Conservation (phyloP, 2,113 vertebrate genomes). For the Amblyornis subalaris region DNA sequence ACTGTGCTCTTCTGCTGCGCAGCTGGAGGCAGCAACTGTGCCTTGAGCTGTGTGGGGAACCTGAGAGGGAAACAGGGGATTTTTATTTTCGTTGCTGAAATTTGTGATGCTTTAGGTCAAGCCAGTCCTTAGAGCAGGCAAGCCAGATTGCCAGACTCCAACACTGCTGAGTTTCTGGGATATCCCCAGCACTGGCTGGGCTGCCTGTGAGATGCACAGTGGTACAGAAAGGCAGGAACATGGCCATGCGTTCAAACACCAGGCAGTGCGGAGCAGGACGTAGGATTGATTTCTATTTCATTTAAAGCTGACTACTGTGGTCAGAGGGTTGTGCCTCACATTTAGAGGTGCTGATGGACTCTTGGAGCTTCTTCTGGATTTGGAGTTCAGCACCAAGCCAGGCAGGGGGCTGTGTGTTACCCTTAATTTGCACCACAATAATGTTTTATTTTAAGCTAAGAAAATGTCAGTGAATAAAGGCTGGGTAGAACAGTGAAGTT, state of each 20-base stretch:
- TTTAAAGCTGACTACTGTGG: not conserved
- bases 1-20: not conserved
- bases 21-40: not conserved
- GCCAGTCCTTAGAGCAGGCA: not conserved
- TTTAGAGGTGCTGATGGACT: not conserved
- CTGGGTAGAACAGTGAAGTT: not conserved
- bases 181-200: not conserved
- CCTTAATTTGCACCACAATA: not conserved
- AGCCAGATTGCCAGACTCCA: not conserved
- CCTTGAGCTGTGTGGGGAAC: not conserved
- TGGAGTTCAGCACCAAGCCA: not conserved
- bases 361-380: not conserved
- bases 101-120: not conserved
- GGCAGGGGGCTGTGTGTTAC: not conserved
- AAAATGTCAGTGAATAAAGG: constrained; percentile 23
- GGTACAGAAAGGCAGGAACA: not conserved
- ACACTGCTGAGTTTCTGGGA: not conserved
- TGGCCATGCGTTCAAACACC: accelerated
- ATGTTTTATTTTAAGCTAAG: not conserved
- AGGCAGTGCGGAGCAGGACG: accelerated
- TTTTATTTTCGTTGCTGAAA: not conserved
- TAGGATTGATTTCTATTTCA: not conserved
- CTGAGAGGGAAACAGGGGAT: accelerated
- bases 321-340: not conserved
- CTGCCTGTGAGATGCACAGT: not conserved